Base-by-base conservation (phyloP, 2,888 invertebrate species). In the Cyclophora albipunctata region DNA sequence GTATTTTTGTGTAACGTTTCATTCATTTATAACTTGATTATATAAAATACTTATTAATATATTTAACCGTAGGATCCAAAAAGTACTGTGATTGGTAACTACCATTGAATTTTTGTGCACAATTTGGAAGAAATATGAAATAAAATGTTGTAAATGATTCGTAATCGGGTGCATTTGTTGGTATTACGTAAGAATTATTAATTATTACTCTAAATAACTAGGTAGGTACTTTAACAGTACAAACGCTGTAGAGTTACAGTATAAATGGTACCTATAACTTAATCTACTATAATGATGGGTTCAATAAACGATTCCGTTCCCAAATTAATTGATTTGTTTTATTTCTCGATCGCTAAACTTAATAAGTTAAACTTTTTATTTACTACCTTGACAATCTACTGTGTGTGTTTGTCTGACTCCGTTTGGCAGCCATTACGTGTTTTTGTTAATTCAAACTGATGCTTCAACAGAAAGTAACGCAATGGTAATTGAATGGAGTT, bases 201-300 rank as follows among this genome's bases (percentile, higher is more conserved):
- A 74, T 76, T 81, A 71, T 75, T 20, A 20, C 20, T 74, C 77
- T 73, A 66, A 75, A 20, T 20, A 20, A 20, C 20, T 83, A 86
- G 81, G 86, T 87, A 87, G 85, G 87, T 88, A 88, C 87, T 88
- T 83, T 80, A 80, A 84, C 82, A 84, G 88, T 88, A 87, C 88
- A 87, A 85, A 81, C 78, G 71, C 71, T 80, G 84, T 87, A 88
- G 86, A 78, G 64, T 85, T 79, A 79, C 78, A 75, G 71, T 86
- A 55, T 61, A 58, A 61, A 56, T 56, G 53, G 51, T 55, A 55
- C 55, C 55, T 61, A 85, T 85, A 77, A 84, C 86, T 82, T 85
- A 86, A 85, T 81, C 76, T 84, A 81, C 76, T 84, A 84, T 83
- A 78, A 84, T 84, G 73, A 83, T 85, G 86, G 86, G 85, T 86